phyloP scores from a whole-genome alignment of 2,888 invertebrate genomes.

The Macropis europaea region DNA sequence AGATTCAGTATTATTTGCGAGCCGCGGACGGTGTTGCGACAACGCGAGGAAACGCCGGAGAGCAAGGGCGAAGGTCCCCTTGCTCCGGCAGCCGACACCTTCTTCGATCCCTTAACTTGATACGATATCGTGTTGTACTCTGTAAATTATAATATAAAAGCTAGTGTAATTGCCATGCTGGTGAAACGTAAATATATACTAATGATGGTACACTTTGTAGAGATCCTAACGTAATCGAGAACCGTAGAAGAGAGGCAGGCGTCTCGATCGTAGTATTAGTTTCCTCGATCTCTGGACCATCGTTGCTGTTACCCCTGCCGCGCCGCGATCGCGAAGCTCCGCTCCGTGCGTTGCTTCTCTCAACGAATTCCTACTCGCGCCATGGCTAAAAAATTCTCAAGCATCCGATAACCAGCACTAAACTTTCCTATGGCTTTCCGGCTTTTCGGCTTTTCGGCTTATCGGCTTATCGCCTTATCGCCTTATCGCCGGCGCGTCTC shows the following conservation, averaged over 20 bases:
- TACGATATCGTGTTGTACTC: conserved; percentile 46
- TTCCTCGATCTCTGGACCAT: conserved; percentile 69
- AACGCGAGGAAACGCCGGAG: background rate
- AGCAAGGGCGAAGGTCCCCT: background rate
- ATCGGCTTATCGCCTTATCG: no score
- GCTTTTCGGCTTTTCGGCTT: no score
- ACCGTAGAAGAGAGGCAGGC: conserved; percentile 37
- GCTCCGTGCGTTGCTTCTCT: background rate
- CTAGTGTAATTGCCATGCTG: conserved; percentile 44
- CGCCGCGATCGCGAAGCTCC: conserved; percentile 58
- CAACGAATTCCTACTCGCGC: no score
- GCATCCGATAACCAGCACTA: no score
- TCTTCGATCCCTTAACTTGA: conserved; percentile 37
- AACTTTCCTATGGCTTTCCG: no score
- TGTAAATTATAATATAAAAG: conserved; percentile 59
- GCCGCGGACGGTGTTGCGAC: conserved; percentile 27
- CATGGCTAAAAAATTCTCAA: no score
- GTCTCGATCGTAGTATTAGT: conserved; percentile 58
- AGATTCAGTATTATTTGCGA: conserved; percentile 66
- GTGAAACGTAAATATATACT: conserved; percentile 46
- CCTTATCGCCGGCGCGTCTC: no score
- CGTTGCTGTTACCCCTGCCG: conserved; percentile 50
- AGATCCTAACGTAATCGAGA: conserved; percentile 41
- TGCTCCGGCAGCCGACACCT: conserved; percentile 9
- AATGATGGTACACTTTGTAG: conserved; percentile 51